Percentiles rank a stretch among this genome's conserved stretches.
Evolutionary conservation across 2,113 vertebrate species (phyloP).

Genomic region (Anarrhichthys ocellatus): DNA sequence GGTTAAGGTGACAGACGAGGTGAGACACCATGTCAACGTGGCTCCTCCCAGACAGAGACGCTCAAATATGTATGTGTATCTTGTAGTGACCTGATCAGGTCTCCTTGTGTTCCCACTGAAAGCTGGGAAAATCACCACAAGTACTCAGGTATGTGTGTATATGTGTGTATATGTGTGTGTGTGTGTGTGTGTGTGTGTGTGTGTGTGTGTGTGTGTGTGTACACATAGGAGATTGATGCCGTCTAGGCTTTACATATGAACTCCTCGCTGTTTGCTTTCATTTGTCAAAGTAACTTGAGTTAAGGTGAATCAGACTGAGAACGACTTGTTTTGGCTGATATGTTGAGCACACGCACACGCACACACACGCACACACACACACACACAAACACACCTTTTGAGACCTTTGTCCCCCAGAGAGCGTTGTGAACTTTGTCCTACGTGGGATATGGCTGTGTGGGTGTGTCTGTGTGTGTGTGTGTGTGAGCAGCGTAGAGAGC

Average conservation of each 20-base stretch:
- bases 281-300: constrained; percentile 63
- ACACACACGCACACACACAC: constrained; percentile 52
- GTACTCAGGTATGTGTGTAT: constrained; percentile 9
- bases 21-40: not conserved
- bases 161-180: constrained; percentile 10
- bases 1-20: not conserved
- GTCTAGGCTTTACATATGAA: constrained; percentile 56
- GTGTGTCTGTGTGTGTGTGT: not conserved
- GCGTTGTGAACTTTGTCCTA: constrained; percentile 54
- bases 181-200: constrained; percentile 14
- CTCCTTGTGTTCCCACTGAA: constrained; percentile 33
- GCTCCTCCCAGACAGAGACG: not conserved
- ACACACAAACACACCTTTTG: constrained; percentile 61
- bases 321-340: constrained; percentile 56
- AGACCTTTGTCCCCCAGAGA: constrained; percentile 61
- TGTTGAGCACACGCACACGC: constrained; percentile 55
- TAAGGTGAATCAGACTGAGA: constrained; percentile 67
- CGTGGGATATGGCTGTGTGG: constrained; percentile 1
- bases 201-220: constrained; percentile 23
- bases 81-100: constrained; percentile 44
- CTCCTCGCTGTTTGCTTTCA: constrained; percentile 65
- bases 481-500: not conserved
- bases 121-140: constrained; percentile 44
- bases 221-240: constrained; percentile 53
- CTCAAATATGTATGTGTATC: constrained; percentile 21